A percentile compares a stretch with the other conserved stretches of the same genome.
Evolutionary conservation across 2,113 vertebrate genomes (phyloP).

Genomic region (Bagarius yarrelli): DNA sequence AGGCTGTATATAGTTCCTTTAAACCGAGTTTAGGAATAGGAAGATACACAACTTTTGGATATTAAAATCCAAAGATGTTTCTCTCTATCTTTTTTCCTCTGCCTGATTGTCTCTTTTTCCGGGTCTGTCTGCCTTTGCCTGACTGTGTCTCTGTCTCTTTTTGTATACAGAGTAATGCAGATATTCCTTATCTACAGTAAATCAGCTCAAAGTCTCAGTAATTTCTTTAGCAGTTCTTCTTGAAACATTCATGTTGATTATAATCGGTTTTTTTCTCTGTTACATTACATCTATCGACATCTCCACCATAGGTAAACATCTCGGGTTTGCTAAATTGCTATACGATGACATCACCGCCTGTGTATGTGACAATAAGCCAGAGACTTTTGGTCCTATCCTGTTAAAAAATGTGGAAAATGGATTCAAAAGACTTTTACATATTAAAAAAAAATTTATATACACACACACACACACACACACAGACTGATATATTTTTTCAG

Average conservation of each 20-base stretch:
- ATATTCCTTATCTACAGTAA: not conserved
- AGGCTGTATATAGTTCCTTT: no score
- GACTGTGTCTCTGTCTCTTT: no score
- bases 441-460: not conserved
- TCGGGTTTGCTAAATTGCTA: conserved; percentile 9
- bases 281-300: not conserved
- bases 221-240: not conserved
- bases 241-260: not conserved
- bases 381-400: not conserved
- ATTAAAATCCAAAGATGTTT: no score
- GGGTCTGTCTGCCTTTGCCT: no score
- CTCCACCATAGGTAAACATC: conserved; percentile 42
- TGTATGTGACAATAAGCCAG: not conserved
- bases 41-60: no score
- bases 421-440: not conserved
- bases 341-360: conserved; percentile 12
- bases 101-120: no score
- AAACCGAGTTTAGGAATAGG: no score
- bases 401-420: not conserved
- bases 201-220: not conserved
- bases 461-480: no score
- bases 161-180: not conserved
- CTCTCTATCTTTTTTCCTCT: no score
- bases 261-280: not conserved
- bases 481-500: not conserved